Conservation (phyloP, 2,113 vertebrate species). For the Murina feae region DNA sequence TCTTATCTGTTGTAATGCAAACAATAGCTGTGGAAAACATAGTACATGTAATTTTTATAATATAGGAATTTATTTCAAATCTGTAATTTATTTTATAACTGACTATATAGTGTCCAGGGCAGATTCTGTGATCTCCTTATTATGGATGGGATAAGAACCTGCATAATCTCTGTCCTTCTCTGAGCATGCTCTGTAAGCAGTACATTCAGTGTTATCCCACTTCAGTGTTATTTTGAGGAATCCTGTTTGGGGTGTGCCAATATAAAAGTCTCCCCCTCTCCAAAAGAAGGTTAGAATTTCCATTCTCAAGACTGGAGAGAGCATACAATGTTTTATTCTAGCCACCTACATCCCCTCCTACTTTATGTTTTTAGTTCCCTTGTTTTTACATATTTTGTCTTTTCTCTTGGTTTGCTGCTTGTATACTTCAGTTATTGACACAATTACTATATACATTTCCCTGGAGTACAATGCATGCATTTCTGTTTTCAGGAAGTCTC, state of each 20-base stretch:
- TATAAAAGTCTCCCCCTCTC: background rate
- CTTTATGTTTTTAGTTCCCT: background rate
- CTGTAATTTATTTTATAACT: background rate
- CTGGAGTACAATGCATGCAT: background rate
- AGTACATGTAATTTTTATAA: background rate
- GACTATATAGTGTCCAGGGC: background rate
- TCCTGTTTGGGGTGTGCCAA: background rate
- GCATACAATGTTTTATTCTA: background rate
- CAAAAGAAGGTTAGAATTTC: background rate
- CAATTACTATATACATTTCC: background rate
- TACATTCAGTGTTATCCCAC: background rate
- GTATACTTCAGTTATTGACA: background rate
- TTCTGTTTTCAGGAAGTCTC: background rate
- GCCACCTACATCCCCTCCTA: background rate
- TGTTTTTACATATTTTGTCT: background rate
- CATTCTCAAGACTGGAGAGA: background rate
- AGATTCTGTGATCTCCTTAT: background rate
- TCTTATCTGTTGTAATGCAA: background rate
- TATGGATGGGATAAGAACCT: background rate
- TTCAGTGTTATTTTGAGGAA: background rate
- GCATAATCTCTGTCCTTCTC: fast-evolving
- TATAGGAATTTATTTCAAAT: background rate
- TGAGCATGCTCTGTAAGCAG: background rate
- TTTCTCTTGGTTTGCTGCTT: background rate
- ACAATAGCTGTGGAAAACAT: background rate